A percentile compares a stretch with the other conserved stretches of the same genome.
These are phyloP conservation scores for Cephus nigrinus DNA, from an alignment of 2,888 invertebrate species.

Conservation along the genomic window DNA sequence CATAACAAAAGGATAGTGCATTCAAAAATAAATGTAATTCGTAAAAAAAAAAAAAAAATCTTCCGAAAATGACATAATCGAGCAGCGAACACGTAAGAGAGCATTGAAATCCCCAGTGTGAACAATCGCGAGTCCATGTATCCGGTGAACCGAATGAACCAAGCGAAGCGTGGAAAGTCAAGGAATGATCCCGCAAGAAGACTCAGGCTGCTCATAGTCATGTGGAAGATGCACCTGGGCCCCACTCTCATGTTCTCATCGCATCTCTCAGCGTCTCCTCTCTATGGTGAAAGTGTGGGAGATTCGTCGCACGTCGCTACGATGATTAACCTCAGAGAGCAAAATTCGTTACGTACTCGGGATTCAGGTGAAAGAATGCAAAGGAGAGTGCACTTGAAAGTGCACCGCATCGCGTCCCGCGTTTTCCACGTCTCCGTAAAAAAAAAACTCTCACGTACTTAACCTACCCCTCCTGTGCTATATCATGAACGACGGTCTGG, in stretches of 20 bases:
- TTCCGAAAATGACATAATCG: neutral
- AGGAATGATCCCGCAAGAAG: neutral
- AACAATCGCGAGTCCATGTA: no score
- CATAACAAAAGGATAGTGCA: no score
- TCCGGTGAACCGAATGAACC: neutral
- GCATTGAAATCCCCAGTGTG: no score
- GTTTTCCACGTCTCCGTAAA: neutral
- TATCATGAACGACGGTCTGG: neutral
- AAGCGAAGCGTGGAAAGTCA: neutral
- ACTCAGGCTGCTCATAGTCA: neutral
- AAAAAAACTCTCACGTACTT: neutral
- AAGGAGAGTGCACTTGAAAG: neutral
- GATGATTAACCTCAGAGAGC: slow-evolving; percentile 22
- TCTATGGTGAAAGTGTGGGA: slow-evolving; percentile 44
- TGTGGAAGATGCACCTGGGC: neutral
- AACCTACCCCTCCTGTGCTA: neutral
- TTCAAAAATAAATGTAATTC: neutral
- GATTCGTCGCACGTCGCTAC: slow-evolving; percentile 21
- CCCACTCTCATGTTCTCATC: slow-evolving; percentile 14
- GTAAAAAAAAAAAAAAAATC: slow-evolving; percentile 34
- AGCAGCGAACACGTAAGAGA: no score
- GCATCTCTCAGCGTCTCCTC: neutral
- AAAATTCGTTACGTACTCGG: neutral
- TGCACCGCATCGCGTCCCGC: neutral
- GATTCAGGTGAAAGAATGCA: neutral